phyloP scores from a whole-genome alignment of 2,888 invertebrate genomes.

The Patella ulyssiponensis region DNA sequence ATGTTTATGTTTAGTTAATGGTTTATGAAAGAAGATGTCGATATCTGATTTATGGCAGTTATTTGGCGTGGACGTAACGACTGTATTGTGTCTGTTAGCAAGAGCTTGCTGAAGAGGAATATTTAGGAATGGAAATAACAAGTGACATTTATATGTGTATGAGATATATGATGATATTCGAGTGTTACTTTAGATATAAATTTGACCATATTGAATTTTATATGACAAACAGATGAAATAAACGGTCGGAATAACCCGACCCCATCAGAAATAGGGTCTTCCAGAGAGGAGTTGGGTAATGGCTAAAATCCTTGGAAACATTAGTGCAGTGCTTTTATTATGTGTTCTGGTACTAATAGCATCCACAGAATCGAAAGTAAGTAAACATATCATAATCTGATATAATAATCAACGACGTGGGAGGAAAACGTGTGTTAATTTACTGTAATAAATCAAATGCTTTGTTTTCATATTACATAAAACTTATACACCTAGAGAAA shows the following conservation, averaged over 20 bases:
- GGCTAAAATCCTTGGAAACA: neutral
- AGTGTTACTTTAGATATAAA: slow-evolving; percentile 8
- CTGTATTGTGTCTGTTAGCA: no score
- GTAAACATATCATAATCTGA: no score
- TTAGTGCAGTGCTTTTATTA: slow-evolving; percentile 6
- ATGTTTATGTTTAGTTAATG: neutral
- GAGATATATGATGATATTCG: slow-evolving; percentile 4
- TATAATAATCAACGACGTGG: no score
- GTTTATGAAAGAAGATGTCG: neutral
- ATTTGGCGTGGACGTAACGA: slow-evolving; percentile 5
- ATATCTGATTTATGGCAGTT: neutral
- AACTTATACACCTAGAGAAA: no score
- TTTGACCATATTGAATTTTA: neutral
- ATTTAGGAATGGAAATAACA: neutral
- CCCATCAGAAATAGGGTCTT: no score
- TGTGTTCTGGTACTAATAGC: neutral
- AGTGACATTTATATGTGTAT: slow-evolving; percentile 11
- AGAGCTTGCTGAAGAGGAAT: no score
- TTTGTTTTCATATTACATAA: no score
- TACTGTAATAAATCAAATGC: no score
- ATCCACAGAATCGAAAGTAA: no score
- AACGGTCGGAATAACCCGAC: neutral
- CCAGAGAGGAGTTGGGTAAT: neutral
- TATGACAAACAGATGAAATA: neutral
- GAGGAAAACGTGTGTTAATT: no score